These are phyloP conservation scores for Caenorhabditis imperialis DNA, from an alignment of 2,888 invertebrate genomes.

Conservation along the genomic window DNA sequence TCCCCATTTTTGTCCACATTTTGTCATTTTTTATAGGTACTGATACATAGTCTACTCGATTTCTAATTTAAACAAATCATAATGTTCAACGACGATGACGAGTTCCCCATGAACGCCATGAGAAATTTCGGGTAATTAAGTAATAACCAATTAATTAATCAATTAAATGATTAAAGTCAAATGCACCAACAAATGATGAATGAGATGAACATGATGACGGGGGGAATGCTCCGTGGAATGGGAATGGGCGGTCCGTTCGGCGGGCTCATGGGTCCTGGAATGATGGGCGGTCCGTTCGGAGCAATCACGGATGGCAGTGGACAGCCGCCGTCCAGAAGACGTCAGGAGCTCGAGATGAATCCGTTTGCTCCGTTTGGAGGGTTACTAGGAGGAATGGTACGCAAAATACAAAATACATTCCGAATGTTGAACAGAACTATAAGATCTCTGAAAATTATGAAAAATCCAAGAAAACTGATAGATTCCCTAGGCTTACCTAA, in stretches of 20 bases:
- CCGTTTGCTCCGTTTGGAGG: conserved; percentile 51
- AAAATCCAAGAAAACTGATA: no score
- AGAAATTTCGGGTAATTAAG: conserved; percentile 25
- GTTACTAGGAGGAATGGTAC: conserved; percentile 35
- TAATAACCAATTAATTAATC: neutral
- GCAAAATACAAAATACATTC: neutral
- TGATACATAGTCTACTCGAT: conserved; percentile 5
- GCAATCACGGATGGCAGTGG: conserved; percentile 52
- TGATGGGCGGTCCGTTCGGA: conserved; percentile 11
- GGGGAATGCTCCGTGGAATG: conserved; percentile 65
- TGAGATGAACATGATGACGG: conserved; percentile 76
- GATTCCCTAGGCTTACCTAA: no score
- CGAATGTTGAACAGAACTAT: no score
- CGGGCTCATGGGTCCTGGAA: conserved; percentile 38
- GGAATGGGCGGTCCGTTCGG: conserved; percentile 29
- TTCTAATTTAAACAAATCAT: conserved; percentile 2
- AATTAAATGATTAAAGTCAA: conserved; percentile 58
- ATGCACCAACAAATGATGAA: conserved; percentile 72
- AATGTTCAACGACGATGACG: conserved; percentile 51
- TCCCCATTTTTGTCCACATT: neutral
- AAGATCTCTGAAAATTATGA: no score
- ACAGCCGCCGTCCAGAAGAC: conserved; percentile 25
- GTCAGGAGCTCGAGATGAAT: conserved; percentile 46
- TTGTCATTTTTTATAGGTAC: conserved; percentile 1
- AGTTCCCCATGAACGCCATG: conserved; percentile 47